Evolutionary conservation across 2,888 invertebrate species (phyloP).

Genomic region (Urechis unicinctus): DNA sequence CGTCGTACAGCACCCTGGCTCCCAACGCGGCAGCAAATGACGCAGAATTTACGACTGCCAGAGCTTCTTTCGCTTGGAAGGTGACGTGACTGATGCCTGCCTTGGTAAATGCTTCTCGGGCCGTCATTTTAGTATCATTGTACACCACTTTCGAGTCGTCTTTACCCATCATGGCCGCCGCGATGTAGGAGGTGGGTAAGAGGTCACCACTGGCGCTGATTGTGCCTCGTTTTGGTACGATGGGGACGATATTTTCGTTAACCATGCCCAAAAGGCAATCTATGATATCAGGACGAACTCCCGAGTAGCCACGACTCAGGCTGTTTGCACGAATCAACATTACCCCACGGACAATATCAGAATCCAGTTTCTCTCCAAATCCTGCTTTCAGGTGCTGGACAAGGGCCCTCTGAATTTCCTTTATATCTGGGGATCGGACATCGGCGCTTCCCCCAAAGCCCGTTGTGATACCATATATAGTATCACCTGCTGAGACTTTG

Average conservation of each 20-base stretch:
- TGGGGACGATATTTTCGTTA: constrained; percentile 24
- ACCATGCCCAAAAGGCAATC: too few relatives aligned
- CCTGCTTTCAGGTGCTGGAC: too few relatives aligned
- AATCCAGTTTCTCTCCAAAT: too few relatives aligned
- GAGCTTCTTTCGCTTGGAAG: constrained; percentile 26
- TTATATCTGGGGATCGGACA: too few relatives aligned
- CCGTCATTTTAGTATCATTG: constrained; percentile 14
- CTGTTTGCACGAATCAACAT: constrained; percentile 29
- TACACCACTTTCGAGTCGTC: constrained; percentile 18
- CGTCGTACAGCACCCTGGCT: constrained; percentile 16
- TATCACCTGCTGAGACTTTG: too few relatives aligned
- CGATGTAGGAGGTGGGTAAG: constrained; percentile 27
- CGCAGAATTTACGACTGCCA: constrained; percentile 24
- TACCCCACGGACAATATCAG: constrained; percentile 21
- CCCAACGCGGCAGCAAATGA: constrained; percentile 22
- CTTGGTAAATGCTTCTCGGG: constrained; percentile 18
- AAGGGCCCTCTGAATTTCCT: too few relatives aligned
- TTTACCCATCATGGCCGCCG: constrained; percentile 24
- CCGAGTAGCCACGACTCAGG: constrained; percentile 22
- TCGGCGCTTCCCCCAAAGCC: too few relatives aligned
- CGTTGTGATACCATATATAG: too few relatives aligned
- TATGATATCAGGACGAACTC: too few relatives aligned
- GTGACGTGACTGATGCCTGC: constrained; percentile 18
- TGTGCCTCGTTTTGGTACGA: constrained; percentile 25
- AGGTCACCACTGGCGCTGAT: constrained; percentile 30